Percentiles rank a stretch among this genome's conserved stretches.
These are phyloP conservation scores for Drosophila demipolita DNA, from an alignment of 2,888 invertebrate genomes.

Conservation along the genomic window DNA sequence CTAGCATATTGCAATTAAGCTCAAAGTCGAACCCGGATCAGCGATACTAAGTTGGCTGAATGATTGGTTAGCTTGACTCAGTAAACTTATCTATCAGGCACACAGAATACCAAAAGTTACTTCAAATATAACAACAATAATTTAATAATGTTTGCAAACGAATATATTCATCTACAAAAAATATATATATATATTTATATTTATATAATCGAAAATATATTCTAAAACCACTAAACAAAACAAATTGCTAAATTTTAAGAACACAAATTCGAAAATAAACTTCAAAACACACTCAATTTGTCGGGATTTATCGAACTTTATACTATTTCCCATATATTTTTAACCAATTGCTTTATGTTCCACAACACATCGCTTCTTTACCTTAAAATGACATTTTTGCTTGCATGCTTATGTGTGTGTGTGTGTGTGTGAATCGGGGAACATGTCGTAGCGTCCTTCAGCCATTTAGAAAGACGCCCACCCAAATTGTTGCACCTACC, in stretches of 20 bases:
- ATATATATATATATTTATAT: neutral
- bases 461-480: constrained; percentile 8
- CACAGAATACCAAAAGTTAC: neutral
- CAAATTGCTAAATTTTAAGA: neutral
- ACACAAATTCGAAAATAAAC: neutral
- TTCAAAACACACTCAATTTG: neutral
- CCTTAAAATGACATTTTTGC: neutral
- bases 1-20: neutral
- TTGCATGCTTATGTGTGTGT: neutral
- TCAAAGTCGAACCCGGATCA: neutral
- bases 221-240: neutral
- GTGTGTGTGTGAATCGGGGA: neutral
- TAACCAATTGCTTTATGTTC: neutral
- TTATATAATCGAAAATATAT: neutral
- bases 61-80: neutral
- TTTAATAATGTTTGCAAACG: neutral
- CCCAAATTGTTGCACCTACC: constrained; percentile 22
- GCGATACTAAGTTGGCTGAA: neutral
- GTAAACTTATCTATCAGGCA: neutral
- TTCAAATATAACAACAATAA: neutral
- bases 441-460: constrained; percentile 9
- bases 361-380: neutral
- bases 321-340: neutral
- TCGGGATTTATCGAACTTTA: neutral
- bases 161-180: too few species aligned